Percentiles rank a stretch among this genome's conserved stretches.
These are phyloP conservation scores for Xerus inauris DNA, from an alignment of 2,113 vertebrate genomes.

Conservation along the genomic window DNA sequence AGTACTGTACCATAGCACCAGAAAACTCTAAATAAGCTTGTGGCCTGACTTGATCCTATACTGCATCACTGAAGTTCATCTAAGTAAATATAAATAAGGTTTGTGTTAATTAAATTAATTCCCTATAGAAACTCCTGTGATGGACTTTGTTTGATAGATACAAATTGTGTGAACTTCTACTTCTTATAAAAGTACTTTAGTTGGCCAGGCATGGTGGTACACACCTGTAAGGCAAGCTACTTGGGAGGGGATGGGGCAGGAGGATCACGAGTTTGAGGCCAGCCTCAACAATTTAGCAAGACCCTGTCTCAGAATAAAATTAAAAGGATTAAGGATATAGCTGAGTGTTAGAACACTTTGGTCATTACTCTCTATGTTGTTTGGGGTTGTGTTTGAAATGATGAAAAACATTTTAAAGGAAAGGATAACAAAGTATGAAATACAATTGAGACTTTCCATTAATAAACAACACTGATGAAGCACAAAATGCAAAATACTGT, in stretches of 20 bases:
- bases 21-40: background rate
- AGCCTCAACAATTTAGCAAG: too few relatives aligned
- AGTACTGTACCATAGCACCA: background rate
- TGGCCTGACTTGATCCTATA: background rate
- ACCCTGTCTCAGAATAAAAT: too few relatives aligned
- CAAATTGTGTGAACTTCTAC: background rate
- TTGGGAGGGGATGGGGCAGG: too few relatives aligned
- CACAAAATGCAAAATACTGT: background rate
- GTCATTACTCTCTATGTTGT: background rate
- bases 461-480: background rate
- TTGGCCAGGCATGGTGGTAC: background rate
- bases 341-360: background rate
- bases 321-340: too few relatives aligned
- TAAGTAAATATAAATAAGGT: background rate
- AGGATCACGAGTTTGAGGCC: too few relatives aligned
- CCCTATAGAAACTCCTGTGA: background rate
- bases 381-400: background rate
- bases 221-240: too few relatives aligned
- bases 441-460: background rate
- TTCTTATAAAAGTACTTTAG: background rate
- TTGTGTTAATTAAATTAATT: conserved; percentile 15
- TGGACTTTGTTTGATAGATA: background rate
- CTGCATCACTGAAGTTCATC: background rate
- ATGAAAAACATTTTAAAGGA: conserved; percentile 12
- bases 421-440: background rate